Evolutionary conservation across 2,113 vertebrate genomes (phyloP), one percentile per base, ranked within the genome.

Genomic region (Dicrurus megarhynchus): DNA sequence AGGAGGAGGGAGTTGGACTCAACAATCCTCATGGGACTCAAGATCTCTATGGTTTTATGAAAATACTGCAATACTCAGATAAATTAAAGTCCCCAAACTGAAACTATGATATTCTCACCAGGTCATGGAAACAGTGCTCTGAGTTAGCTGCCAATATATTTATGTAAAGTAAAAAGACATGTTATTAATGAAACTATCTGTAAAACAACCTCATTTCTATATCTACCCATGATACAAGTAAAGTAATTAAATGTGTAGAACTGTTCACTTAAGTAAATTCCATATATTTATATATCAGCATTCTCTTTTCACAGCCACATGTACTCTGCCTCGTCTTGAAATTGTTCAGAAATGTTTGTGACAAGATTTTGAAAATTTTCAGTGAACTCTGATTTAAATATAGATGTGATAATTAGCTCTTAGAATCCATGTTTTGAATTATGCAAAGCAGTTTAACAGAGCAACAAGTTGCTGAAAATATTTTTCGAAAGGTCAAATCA

Each of bases 401-500:
- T 63, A 79, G n/a, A 73, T 71, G 26, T 89, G n/a, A 52, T 87
- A 95, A 89, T 89, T 95, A 92, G 53, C 23, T 93, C 41, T 93
- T 78, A 50, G 41, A 95, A 93, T 89, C 92, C 47, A 37, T 65
- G 27, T 73, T 95, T 88, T 93, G 23, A 91, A 76, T 92, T 27
- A 63, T 37, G 50, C 68, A 83, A 88, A 92, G n/a, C 41, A 84
- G 41, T 79, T 94, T 75, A 91, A 71, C 24, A 94, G 53, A 85
- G 44, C 6, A 95, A 70, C 32, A 91, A 84, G 39, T 83, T 78
- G 42, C 52, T 74, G 74, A 93, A 96, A 96, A 90, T 92, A 84
- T 87, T 95, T 93, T 95, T 90, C 95, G 68, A 96, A 96, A 95
- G 35, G 79, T 96, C 78, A 95, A 52, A 46, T 85, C 64, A 92